Base-by-base conservation (phyloP, 2,113 vertebrate genomes). In the Limnothrissa miodon region DNA sequence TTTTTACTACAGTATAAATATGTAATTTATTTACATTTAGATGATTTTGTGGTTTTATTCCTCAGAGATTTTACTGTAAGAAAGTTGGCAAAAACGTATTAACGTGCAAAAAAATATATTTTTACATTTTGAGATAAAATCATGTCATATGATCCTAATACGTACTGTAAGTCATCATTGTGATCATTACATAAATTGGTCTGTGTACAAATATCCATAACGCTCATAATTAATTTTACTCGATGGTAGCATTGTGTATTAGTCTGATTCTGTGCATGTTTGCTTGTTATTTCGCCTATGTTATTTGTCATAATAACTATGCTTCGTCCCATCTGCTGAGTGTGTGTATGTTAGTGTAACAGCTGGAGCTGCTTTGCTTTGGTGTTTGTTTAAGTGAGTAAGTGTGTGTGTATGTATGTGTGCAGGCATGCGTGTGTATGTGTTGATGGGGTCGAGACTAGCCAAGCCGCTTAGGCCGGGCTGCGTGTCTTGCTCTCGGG, bases 161-260 rank as follows among this genome's bases (percentile, higher is more conserved):
- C 15, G 5, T 19, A 51, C n/a, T 6, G 6, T 42, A 23, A 53
- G 21, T 56, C 21, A 21, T 56, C 19, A 56, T 23, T 5, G 51
- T 23, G 19, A 56, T 23, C 51, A 6, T 21, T 56, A 23, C 23
- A 19, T 23, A 7, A n/a, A n/a, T 33, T 15, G 1, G 7, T 66
- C 8, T 33, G 59, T 11, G 25, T 66, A 33, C 11, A 66, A 66
- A 66, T 66, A 66, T 66, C 33, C 29, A 66, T 66, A 29, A 1
- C 4, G 29, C 25, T 33, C 3, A 11, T 33, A 33, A 66, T 66
- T 33, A 6, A 66, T 66, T 66, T 66, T 2, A 66, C 4, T 66
- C 33, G 59, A 33, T 7, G 25, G 7, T 13, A 1, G 59, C 13
- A 66, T 66, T 13, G 79, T 90, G 87, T 87, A 86, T 89, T 87